These are phyloP conservation scores for Charaxes varanes DNA, from an alignment of 1,140 invertebrate species.

Conservation along the genomic window DNA sequence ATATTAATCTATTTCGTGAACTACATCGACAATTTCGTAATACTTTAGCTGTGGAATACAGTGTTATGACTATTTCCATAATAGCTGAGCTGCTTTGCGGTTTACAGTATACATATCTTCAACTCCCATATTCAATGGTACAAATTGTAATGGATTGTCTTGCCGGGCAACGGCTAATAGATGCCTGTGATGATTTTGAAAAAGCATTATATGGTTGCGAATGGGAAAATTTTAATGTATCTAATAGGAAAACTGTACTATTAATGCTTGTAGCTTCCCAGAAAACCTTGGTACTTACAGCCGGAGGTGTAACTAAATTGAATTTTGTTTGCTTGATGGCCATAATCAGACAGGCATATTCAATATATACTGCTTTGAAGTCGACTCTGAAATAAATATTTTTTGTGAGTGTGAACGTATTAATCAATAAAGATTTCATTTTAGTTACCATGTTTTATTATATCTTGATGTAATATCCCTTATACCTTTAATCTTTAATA, in stretches of 20 bases:
- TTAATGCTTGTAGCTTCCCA: conserved; percentile 39
- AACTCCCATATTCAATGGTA: conserved; percentile 36
- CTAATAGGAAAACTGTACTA: conserved; percentile 32
- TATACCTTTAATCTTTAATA: too few species aligned
- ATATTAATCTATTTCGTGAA: conserved; percentile 21
- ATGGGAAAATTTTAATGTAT: conserved; percentile 40
- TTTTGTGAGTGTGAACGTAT: too few species aligned
- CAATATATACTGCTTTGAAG: conserved; percentile 36
- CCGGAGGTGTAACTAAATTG: conserved; percentile 33
- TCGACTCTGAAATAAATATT: conserved; percentile 19
- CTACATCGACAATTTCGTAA: conserved; percentile 21
- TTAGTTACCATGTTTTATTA: too few species aligned
- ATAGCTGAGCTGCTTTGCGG: conserved; percentile 42
- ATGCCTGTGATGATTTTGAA: conserved; percentile 31
- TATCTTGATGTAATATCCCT: too few species aligned
- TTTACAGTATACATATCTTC: conserved; percentile 37
- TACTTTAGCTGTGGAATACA: conserved; percentile 30
- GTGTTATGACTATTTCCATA: conserved; percentile 22
- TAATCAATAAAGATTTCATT: too few species aligned
- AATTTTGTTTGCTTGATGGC: conserved; percentile 33
- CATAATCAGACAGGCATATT: conserved; percentile 35
- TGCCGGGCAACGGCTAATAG: conserved; percentile 40
- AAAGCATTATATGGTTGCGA: conserved; percentile 31
- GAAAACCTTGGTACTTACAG: conserved; percentile 36
- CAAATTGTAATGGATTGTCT: conserved; percentile 38